Percentiles rank a stretch among this genome's conserved stretches.
These are phyloP conservation scores for Malthinus seriepunctatus DNA, from an alignment of 2,888 invertebrate genomes.

Conservation along the genomic window DNA sequence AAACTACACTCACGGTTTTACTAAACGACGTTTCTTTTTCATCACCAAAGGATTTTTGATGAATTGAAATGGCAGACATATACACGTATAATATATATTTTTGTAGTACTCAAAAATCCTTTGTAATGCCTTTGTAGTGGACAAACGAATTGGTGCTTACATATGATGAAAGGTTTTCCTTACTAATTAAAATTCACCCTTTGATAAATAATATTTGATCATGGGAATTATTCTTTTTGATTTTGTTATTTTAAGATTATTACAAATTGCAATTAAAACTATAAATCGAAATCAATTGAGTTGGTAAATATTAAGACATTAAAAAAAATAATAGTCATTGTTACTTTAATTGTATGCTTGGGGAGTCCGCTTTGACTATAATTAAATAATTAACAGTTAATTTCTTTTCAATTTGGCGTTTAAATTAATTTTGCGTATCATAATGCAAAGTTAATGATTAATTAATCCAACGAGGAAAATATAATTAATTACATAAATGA, in stretches of 20 bases:
- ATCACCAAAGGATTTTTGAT: conserved; percentile 21
- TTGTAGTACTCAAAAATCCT: conserved; percentile 35
- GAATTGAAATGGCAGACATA: conserved; percentile 30
- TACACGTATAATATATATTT: conserved; percentile 42
- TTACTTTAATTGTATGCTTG: conserved; percentile 21
- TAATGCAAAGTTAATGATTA: too few species aligned
- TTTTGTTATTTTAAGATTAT: neutral
- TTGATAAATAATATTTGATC: neutral
- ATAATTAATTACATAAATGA: too few species aligned
- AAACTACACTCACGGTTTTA: neutral
- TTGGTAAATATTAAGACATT: conserved; percentile 17
- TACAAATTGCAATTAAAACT: neutral
- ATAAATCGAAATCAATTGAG: conserved; percentile 22
- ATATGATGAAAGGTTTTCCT: conserved; percentile 27
- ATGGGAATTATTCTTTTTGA: neutral
- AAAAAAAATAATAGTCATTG: conserved; percentile 21
- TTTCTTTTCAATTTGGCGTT: too few species aligned
- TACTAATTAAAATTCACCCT: conserved; percentile 28
- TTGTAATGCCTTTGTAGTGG: conserved; percentile 38
- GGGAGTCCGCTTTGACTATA: too few species aligned
- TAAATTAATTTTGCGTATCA: too few species aligned
- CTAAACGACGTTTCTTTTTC: conserved; percentile 6
- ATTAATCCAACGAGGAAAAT: too few species aligned
- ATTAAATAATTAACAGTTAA: too few species aligned
- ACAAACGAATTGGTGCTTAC: conserved; percentile 36